Evolutionary conservation across 2,113 vertebrate species (phyloP), one percentile per base, ranked within the genome.

Genomic region (Sisor rabdophorus): DNA sequence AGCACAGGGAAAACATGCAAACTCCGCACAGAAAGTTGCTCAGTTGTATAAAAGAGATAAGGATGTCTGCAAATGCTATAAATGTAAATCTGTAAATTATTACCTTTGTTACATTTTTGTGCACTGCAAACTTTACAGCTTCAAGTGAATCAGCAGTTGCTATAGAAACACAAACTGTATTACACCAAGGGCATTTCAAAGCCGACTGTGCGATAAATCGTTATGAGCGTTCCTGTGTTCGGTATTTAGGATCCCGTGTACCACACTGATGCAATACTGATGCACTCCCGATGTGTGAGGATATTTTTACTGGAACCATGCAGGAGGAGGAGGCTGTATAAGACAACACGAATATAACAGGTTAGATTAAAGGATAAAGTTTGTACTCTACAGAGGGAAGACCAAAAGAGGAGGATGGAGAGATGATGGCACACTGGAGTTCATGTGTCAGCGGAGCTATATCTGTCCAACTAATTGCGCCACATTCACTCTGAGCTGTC

Each of bases 381-480:
- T 78, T 65, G 68, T 71, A 47, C 59, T 64, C 65, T 28, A 53
- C 12, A 52, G 68, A 32, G 56, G 20, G 24, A 72, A 53, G 59
- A 55, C 69, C n/a, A 54, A 36, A 56, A 22, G 36, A 44, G 75
- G 68, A 16, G 28, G 67, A 58, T 20, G 19, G 67, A 54, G 56
- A 75, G 71, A 71, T 64, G 64, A 63, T 4, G 20, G 63, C 60
- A 48, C 30, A 58, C 73, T 82, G 77, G 58, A 55, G 82, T 68
- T 79, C 74, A 84, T 84, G 81, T 85, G 85, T 87, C 85, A 84
- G 68, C 71, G 80, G 85, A 83, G 75, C 84, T 81, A 84, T 88
- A 87, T 87, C 84, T 82, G 82, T 86, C 82, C 83, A 72, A 76
- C 70, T 87, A 89, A 88, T 87, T 87, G 85, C 79, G 56, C 82